These are phyloP conservation scores for Cataglyphis hispanica DNA, from an alignment of 1,140 invertebrate species.

Conservation along the genomic window DNA sequence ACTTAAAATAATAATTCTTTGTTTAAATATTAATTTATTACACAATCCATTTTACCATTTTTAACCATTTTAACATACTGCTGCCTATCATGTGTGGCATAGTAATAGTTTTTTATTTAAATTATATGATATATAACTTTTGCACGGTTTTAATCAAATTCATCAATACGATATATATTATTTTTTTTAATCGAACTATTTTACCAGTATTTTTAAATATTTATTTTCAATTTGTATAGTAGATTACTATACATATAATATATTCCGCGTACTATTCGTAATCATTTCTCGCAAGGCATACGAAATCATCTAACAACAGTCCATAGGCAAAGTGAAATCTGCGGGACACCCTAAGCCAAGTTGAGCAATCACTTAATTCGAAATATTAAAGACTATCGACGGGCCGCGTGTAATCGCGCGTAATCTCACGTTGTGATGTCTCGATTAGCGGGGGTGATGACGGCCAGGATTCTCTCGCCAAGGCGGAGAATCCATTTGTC, in stretches of 20 bases:
- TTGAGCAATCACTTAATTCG: slow-evolving; percentile 45
- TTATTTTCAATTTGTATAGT: neutral
- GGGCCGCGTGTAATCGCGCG: slow-evolving; percentile 2
- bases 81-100: neutral
- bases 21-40: neutral
- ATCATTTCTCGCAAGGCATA: neutral
- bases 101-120: neutral
- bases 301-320: neutral
- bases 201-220: neutral
- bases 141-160: neutral
- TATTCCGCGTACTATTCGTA: neutral
- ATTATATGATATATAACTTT: neutral
- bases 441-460: slow-evolving; percentile 41
- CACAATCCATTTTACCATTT: neutral
- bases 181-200: neutral
- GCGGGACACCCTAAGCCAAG: neutral
- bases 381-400: slow-evolving; percentile 52
- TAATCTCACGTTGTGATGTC: slow-evolving; percentile 46
- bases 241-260: neutral
- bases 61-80: neutral
- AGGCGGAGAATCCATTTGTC: slow-evolving; percentile 50
- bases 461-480: slow-evolving; percentile 21
- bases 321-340: slow-evolving; percentile 20
- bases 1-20: neutral
- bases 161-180: neutral